Base-by-base conservation (phyloP, 2,888 invertebrate genomes). In the Tiphia femorata region DNA sequence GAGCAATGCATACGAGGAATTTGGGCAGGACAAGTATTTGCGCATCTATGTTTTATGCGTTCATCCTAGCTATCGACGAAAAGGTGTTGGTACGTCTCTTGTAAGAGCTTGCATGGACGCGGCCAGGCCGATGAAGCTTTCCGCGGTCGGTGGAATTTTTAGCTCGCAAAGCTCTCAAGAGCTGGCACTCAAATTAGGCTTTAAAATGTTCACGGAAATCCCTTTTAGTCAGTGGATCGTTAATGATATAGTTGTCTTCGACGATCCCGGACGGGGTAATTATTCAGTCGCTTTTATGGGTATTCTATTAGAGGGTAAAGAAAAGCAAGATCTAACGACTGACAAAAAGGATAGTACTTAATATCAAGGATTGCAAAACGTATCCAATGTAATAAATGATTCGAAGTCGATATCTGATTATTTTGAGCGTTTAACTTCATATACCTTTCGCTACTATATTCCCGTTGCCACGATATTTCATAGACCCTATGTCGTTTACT, bases 241-340 rank as follows among this genome's bases (percentile, higher is more conserved):
- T 43, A 64, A 83, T 8, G 80, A 83, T 10, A 75, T 80, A 41
- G 64, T 86, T n/a, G 78, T 86, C 3, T 86, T 87, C 65, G 83
- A 83, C 20, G 83, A 86, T 71, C 85, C 86, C 0, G 87, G 86
- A 6, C 79, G 82, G 29, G 86, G 86, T 3, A 87, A 87, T 75
- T 86, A 85, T 65, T 84, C 85, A 1, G 78, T 68, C n/a, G 75
- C 76, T 5, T 72, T 77, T 10, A 80, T 83, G 81, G 75, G 68
- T 1, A 64, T 67, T 55, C 5, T 19, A 4, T 48, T 72, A 20
- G 43, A 66, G 0, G 25, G 33, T 2, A 42, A 62, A 6, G 52
- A 65, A 14, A 6, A 19, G 38, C 38, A n/a, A n/a, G n/a, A n/a
- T n/a, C n/a, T n/a, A n/a, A n/a, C n/a, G n/a, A n/a, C n/a, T n/a